phyloP scores from a whole-genome alignment of 2,888 invertebrate genomes.

The Amphipoea lucens region DNA sequence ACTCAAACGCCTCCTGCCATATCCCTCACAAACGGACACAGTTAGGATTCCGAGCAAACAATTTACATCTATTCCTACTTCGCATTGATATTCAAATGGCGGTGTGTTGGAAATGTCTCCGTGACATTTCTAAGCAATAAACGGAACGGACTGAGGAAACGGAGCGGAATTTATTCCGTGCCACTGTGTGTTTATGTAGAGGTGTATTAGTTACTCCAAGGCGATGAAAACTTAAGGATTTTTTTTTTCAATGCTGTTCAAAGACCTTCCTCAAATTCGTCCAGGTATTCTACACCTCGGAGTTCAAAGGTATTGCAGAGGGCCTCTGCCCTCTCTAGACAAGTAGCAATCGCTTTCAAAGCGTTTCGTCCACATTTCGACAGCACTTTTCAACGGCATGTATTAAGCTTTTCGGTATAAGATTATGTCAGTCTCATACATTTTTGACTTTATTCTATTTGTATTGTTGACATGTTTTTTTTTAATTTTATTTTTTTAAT shows the following conservation, averaged over 20 bases:
- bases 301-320: neutral
- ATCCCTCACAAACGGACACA: slow-evolving; percentile 11
- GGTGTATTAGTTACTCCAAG: slow-evolving; percentile 14
- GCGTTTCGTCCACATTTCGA: too few relatives aligned
- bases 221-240: neutral
- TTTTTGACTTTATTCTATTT: too few relatives aligned
- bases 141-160: slow-evolving; percentile 64
- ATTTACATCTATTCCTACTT: slow-evolving; percentile 44
- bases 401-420: too few relatives aligned
- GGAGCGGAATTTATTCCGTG: slow-evolving; percentile 57
- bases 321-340: neutral
- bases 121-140: slow-evolving; percentile 74
- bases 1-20: slow-evolving; percentile 2
- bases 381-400: too few relatives aligned
- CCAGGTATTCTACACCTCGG: neutral
- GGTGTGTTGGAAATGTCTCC: slow-evolving; percentile 67
- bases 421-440: too few relatives aligned
- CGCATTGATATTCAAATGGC: slow-evolving; percentile 60
- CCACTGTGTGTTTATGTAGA: slow-evolving; percentile 31
- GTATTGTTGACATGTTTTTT: too few relatives aligned
- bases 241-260: neutral
- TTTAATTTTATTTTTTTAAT: too few relatives aligned
- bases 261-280: neutral
- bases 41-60: slow-evolving; percentile 49
- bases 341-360: neutral